phyloP scores from a whole-genome alignment of 2,888 invertebrate species.

The Athalia cordata region DNA sequence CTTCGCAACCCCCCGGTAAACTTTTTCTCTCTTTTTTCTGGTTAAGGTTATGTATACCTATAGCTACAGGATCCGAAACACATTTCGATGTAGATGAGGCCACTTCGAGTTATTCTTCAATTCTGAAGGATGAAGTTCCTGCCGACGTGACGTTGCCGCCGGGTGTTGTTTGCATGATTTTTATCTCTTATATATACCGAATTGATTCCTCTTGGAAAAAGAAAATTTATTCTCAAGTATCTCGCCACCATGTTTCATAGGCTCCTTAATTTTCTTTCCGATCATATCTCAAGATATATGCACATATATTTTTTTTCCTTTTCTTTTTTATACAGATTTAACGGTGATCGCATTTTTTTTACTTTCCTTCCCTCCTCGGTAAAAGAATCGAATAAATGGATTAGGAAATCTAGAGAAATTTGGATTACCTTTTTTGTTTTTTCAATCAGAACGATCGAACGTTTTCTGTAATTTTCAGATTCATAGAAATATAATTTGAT shows the following conservation, averaged over 20 bases:
- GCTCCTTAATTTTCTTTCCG: neutral
- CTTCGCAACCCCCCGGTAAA: neutral
- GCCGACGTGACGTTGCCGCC: constrained; percentile 14
- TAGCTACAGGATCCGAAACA: constrained; percentile 37
- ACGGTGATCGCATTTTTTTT: neutral
- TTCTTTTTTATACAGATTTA: neutral
- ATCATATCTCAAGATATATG: neutral
- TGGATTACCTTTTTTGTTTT: no score
- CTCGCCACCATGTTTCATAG: constrained; percentile 17
- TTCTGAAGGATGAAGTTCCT: constrained; percentile 38
- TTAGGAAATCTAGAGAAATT: no score
- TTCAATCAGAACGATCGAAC: no score
- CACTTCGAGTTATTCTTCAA: constrained; percentile 44
- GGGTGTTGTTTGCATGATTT: constrained; percentile 45
- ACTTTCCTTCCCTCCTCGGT: neutral
- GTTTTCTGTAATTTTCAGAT: no score
- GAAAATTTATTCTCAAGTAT: constrained; percentile 34
- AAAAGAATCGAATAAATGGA: no score
- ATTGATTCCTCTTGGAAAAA: constrained; percentile 20
- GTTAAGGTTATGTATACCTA: neutral
- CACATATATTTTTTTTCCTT: neutral
- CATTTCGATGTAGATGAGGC: constrained; percentile 48
- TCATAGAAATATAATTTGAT: neutral
- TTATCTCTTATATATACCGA: constrained; percentile 22
- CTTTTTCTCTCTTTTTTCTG: neutral